Evolutionary conservation across 2,888 invertebrate species (phyloP), one percentile per base, ranked within the genome.

Genomic region (Cheilosia impressa): DNA sequence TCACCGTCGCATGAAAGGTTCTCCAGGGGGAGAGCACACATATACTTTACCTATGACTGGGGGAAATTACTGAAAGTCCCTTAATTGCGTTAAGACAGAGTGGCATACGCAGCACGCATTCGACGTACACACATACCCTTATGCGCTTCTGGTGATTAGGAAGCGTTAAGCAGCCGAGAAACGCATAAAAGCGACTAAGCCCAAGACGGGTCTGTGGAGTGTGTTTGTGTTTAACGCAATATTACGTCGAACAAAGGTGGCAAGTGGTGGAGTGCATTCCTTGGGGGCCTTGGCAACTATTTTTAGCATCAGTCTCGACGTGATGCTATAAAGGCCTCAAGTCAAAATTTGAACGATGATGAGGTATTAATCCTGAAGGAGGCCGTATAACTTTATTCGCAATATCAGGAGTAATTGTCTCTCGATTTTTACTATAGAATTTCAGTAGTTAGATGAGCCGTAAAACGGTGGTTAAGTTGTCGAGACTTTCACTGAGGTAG

Each of bases 71-170:
- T 27, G 27, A 68, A 73, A 79, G 41, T 62, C 58, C 43, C 66
- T 78, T 83, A 83, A 79, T 79, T 83, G 73, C 68, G 68, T 58
- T 83, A 83, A 78, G 83, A 73, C 66, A 31, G 73, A 78, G 62
- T 45, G 45, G 24, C 24, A 38, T 19, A 58, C 57, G 19, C 38
- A 31, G 17, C 55, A 55, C 55, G 31, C n/a, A 27, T 17, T 9
- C 38, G 38, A 13, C 38, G 4, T 13, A 13, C 3, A 38, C 4
- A 31, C 13, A 38, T 38, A 19, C 38, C 10, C 13, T 58, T 6
- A 22, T 43, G 41, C 34, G 2, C n/a, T 27, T 41, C 41, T 50
- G 50, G 24, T 52, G 52, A 52, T 53, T 53, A 53, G 17, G 52
- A 53, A 63, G 45, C 72, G 60, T 43, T 62, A 52, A 60, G 27